Evolutionary conservation across 2,113 vertebrate genomes (phyloP).

Genomic region (Pelvicachromis taeniatus): DNA sequence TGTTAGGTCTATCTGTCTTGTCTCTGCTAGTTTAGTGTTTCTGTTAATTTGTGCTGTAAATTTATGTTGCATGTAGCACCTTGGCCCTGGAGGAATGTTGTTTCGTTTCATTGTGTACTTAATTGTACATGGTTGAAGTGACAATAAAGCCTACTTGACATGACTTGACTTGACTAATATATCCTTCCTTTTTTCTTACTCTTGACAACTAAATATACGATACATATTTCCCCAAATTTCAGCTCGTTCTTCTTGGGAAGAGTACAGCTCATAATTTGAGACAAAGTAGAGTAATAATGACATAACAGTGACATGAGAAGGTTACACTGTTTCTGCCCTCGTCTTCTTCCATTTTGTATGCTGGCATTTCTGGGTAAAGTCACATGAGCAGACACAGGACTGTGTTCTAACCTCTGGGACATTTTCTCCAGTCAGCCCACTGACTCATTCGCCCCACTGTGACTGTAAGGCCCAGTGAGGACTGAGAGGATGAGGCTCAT

Average conservation of each 20-base stretch:
- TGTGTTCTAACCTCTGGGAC: conserved; percentile 4
- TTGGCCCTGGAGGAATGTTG: no score
- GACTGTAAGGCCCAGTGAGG: neutral
- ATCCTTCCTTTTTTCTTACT: neutral
- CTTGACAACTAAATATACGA: neutral
- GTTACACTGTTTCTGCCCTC: neutral
- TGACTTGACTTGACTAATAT: no score
- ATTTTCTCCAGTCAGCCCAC: conserved; percentile 25
- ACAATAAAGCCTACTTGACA: no score
- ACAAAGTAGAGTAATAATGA: neutral
- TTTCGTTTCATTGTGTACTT: no score
- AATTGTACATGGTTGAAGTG: no score
- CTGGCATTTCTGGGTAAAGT: conserved; percentile 21
- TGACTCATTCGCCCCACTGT: conserved; percentile 49
- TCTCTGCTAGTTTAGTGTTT: no score
- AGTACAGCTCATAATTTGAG: neutral
- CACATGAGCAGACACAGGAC: conserved; percentile 17
- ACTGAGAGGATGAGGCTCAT: conserved; percentile 12
- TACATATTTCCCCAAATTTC: neutral
- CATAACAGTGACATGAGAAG: neutral
- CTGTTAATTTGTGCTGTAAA: no score
- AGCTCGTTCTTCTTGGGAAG: neutral
- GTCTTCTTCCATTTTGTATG: conserved; percentile 16
- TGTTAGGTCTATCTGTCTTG: no score
- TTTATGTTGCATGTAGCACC: no score